Evolutionary conservation across 2,888 invertebrate species (phyloP), one percentile per base, ranked within the genome.

Genomic region (Ceratothoa steindachneri): DNA sequence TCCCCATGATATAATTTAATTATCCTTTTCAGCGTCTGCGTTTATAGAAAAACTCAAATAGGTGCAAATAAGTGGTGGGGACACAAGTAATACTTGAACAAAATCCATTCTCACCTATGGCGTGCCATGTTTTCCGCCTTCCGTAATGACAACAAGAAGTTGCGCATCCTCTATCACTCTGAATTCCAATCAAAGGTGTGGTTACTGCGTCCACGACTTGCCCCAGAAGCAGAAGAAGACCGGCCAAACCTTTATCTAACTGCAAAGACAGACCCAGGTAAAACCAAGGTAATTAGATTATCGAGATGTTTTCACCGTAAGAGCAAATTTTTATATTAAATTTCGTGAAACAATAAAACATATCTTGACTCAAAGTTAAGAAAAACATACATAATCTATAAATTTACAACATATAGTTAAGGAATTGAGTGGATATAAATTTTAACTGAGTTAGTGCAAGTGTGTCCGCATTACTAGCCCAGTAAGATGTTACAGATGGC

Each of bases 71-170:
- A 2, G 22, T 19, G 2, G 22, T 52, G 22, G n/a, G 3, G 2
- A 52, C 3, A 52, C 22, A 52, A 19, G 3, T 52, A 3, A 19
- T 2, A n/a, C n/a, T n/a, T n/a, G n/a, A n/a, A n/a, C n/a, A n/a
- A n/a, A n/a, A 3, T 24, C 15, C 15, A 24, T 24, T 22, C 77
- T 3, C 30, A 79, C 94, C 95, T 82, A 93, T 85, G 72, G 94
- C 87, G 87, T 96, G 95, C 95, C 95, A 95, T 0, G 91, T 87
- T 86, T 95, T 95, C 82, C 95, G 86, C 82, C 89, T 89, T 0
- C 95, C 94, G 86, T 93, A 92, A n/a, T 71, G 87, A 80, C 88
- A 89, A 81, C 89, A 85, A 82, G 89, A 86, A 81, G 88, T 87
- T 81, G 89, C 87, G 80, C 89, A 88, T 53, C 89, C 88, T 82